Evolutionary conservation across 2,888 invertebrate genomes (phyloP).

Genomic region (Drosophila rellima): DNA sequence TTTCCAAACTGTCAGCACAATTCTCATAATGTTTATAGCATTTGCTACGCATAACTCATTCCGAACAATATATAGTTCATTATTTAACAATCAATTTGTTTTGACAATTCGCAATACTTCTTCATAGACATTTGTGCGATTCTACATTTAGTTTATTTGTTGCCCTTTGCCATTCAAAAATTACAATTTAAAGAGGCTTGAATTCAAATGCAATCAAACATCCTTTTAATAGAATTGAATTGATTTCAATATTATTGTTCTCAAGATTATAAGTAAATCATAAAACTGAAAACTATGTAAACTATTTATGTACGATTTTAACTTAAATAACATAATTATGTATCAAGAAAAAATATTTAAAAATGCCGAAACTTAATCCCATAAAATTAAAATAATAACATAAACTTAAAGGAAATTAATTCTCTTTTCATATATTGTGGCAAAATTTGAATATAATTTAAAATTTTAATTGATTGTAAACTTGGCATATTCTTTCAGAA

Average conservation of each 20-base stretch:
- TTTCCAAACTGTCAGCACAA: conserved; percentile 50
- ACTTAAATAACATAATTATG: too few species aligned
- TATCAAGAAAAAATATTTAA: too few species aligned
- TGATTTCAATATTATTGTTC: not conserved
- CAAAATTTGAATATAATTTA: too few species aligned
- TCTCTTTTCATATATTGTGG: too few species aligned
- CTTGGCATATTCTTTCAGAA: not conserved
- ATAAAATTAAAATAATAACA: too few species aligned
- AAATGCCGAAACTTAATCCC: too few species aligned
- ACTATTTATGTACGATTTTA: too few species aligned
- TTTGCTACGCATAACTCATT: conserved; percentile 68
- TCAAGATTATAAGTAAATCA: not conserved
- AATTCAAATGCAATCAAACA: not conserved
- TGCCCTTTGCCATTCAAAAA: conserved; percentile 22
- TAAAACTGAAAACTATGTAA: not conserved
- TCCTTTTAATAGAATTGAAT: not conserved
- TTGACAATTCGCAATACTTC: conserved; percentile 56
- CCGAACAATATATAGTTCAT: conserved; percentile 83
- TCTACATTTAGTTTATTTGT: conserved; percentile 3
- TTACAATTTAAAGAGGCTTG: conserved; percentile 11
- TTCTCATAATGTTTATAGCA: conserved; percentile 51
- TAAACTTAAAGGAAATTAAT: too few species aligned
- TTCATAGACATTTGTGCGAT: conserved; percentile 4
- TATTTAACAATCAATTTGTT: conserved; percentile 83
- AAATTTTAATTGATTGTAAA: too few species aligned